phyloP scores from a whole-genome alignment of 2,888 invertebrate species.

The Andrena chrysosceles region DNA sequence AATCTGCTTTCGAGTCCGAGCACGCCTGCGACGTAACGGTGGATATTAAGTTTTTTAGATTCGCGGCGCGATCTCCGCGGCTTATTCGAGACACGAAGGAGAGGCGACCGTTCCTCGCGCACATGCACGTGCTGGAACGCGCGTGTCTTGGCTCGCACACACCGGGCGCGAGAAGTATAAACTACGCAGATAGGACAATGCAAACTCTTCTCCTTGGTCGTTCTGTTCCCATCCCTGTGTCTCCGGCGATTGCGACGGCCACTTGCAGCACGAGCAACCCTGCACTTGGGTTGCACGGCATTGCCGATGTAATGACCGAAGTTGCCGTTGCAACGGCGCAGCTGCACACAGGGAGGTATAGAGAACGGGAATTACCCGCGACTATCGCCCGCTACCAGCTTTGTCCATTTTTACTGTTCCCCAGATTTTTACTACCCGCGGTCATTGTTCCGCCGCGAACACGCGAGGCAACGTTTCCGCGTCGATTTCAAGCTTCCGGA shows the following conservation, averaged over 20 bases:
- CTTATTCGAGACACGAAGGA: constrained; percentile 72
- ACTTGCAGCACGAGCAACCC: constrained; percentile 56
- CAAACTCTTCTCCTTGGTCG: constrained; percentile 71
- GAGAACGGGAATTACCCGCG: constrained; percentile 9
- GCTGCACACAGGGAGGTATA: not conserved
- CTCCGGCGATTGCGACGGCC: constrained; percentile 39
- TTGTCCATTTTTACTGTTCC: constrained; percentile 40
- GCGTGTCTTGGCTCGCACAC: constrained; percentile 26
- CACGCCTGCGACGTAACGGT: constrained; percentile 74
- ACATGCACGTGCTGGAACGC: not conserved
- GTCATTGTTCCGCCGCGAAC: constrained; percentile 23
- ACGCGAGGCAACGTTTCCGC: constrained; percentile 29
- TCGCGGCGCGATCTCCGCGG: constrained; percentile 71
- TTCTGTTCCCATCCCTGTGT: constrained; percentile 21
- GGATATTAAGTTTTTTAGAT: constrained; percentile 83
- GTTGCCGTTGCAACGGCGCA: constrained; percentile 50
- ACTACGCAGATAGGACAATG: constrained; percentile 76
- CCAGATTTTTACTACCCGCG: constrained; percentile 2
- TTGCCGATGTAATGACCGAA: constrained; percentile 66
- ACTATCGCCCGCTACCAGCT: constrained; percentile 37
- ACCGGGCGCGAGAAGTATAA: constrained; percentile 78
- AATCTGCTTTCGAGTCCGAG: constrained; percentile 79
- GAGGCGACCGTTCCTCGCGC: constrained; percentile 17
- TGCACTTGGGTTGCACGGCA: constrained; percentile 45
- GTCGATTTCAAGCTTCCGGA: constrained; percentile 25